Base-by-base conservation (phyloP, 2,888 invertebrate species). In the Drosophila pullipes region DNA sequence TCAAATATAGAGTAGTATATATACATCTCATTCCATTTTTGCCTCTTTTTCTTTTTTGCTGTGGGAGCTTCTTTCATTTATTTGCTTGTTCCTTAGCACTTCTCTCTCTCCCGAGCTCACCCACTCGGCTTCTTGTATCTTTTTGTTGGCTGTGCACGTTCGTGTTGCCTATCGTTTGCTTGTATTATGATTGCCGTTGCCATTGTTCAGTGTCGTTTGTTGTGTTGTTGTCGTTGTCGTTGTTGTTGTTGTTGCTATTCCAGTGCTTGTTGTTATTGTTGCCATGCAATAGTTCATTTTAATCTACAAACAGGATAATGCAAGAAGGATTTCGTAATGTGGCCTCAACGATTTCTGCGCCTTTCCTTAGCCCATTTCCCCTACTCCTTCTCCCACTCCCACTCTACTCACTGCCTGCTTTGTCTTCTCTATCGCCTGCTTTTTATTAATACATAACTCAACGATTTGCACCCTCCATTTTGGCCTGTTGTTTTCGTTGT, bases 261-360 rank as follows among this genome's bases (percentile, higher is more conserved):
- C 28, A 61, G 49, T 58, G 74, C 39, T 64, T 47, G 47, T 69
- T 67, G 66, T 64, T 79, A 66, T 72, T 78, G 74, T 76, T 84
- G 83, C 62, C 87, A 59, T 83, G 91, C 85, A 87, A 87, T 85
- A 91, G 85, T 89, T 89, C 88, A 91, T 90, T 90, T 88, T 87
- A 89, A 91, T 89, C 91, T 83, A 82, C 84, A 81, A 80, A 90
- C 85, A 76, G 86, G 81, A 90, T 88, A 89, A 86, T 84, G 86
- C 89, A 90, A 84, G 89, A 90, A 85, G 84, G 78, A 88, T 90
- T 90, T 74, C 77, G 87, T 90, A 90, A 88, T 88, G 83, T 88
- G 83, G 74, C 75, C 84, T 70, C 61, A 74, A 72, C 72, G 49
- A 70, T 82, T 74, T 67, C 65, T 53, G n/a, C 44, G 62, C 65